Percentiles rank a stretch among this genome's conserved stretches.
These are phyloP conservation scores for Numenius arquata DNA, from an alignment of 2,113 vertebrate genomes.

Conservation along the genomic window DNA sequence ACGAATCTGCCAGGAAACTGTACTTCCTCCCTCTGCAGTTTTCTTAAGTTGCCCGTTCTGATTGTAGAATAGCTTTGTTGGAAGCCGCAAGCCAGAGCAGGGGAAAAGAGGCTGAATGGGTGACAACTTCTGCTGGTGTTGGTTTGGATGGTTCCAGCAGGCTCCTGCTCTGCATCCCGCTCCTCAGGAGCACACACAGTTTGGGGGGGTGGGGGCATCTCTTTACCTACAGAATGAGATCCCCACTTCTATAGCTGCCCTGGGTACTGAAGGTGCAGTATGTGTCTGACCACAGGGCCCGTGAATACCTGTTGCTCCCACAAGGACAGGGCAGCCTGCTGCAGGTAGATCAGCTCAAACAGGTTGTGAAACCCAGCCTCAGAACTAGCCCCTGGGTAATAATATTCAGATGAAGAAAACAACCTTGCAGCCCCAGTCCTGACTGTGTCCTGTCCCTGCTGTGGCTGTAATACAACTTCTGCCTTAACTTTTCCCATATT, in stretches of 20 bases:
- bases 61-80: too few species aligned
- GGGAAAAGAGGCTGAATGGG: background rate
- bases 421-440: accelerated
- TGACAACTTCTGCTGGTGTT: background rate
- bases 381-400: background rate
- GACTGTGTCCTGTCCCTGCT: background rate
- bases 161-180: background rate
- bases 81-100: background rate
- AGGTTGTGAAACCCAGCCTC: background rate
- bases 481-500: background rate
- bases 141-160: background rate
- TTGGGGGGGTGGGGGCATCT: background rate
- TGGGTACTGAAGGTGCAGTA: background rate
- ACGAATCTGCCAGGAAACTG: background rate
- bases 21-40: background rate
- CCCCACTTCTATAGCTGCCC: background rate
- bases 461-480: background rate
- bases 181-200: accelerated
- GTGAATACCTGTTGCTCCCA: accelerated
- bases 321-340: background rate
- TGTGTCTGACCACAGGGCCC: background rate
- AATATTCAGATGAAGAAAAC: background rate
- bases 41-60: background rate
- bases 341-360: background rate
- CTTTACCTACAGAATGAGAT: background rate